A percentile compares a stretch with the other conserved stretches of the same genome.
These are phyloP conservation scores for Gavia stellata DNA, from an alignment of 2,113 vertebrate genomes.

Conservation along the genomic window DNA sequence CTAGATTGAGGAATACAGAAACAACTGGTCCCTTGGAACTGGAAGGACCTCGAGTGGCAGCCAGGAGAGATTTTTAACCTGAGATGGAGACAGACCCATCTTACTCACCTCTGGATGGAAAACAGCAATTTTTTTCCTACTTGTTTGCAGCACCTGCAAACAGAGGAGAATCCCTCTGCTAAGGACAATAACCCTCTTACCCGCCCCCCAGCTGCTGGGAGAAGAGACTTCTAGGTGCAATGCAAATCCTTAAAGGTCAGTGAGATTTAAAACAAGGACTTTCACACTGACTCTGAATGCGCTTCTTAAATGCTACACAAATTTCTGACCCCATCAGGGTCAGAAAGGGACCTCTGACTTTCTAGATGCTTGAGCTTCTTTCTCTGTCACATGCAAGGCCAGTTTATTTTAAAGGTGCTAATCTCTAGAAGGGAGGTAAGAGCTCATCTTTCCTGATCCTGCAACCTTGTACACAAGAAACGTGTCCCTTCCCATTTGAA, in stretches of 20 bases:
- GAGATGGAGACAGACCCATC: neutral
- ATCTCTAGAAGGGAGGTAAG: neutral
- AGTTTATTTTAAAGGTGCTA: neutral
- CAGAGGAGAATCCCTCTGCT: neutral
- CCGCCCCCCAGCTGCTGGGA: neutral
- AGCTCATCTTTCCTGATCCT: neutral
- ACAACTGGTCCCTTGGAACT: neutral
- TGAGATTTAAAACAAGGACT: neutral
- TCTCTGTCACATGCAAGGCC: neutral
- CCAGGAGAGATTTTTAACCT: neutral
- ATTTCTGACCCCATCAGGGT: neutral
- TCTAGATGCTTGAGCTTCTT: neutral
- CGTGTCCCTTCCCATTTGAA: neutral
- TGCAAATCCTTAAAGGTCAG: neutral
- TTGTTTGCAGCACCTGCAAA: neutral
- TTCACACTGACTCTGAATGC: neutral
- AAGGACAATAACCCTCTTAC: neutral
- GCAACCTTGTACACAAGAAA: neutral
- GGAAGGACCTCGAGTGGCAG: neutral
- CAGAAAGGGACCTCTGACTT: neutral
- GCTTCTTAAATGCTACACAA: neutral
- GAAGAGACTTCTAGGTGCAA: neutral
- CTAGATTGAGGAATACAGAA: neutral
- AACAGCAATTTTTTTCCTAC: neutral
- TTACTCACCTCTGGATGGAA: neutral